Percentiles rank a stretch among this genome's conserved stretches.
Evolutionary conservation across 2,888 invertebrate genomes (phyloP).

Genomic region (Lordiphosa fenestrarum): DNA sequence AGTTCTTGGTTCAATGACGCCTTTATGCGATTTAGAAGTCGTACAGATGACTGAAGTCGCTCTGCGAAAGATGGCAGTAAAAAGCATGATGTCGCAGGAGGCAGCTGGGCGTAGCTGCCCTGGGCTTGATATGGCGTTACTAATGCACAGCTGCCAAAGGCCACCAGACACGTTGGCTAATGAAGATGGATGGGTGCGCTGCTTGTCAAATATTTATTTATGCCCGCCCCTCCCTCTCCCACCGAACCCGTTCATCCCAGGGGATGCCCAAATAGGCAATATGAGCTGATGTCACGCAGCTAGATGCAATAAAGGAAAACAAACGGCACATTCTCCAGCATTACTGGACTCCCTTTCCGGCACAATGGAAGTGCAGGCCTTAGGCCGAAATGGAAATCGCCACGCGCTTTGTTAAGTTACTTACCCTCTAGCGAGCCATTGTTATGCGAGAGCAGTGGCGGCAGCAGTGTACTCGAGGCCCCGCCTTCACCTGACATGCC

Average conservation of each 20-base stretch:
- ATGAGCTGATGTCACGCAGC: neutral
- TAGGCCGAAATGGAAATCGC: neutral
- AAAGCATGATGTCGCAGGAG: conserved; percentile 14
- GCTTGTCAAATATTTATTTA: conserved; percentile 49
- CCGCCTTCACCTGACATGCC: conserved; percentile 44
- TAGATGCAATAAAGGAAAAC: conserved; percentile 2
- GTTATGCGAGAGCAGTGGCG: conserved; percentile 75
- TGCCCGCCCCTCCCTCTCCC: conserved; percentile 14
- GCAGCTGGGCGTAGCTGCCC: conserved; percentile 1
- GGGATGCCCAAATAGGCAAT: neutral
- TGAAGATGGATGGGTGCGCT: conserved; percentile 61
- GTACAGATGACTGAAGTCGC: conserved; percentile 48
- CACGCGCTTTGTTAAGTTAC: conserved; percentile 16
- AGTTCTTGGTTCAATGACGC: conserved; percentile 46
- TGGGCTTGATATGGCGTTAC: conserved; percentile 13
- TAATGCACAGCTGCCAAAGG: conserved; percentile 36
- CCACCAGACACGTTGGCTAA: conserved; percentile 39
- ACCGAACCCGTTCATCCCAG: neutral
- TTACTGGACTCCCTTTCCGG: neutral
- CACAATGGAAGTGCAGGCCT: conserved; percentile 6
- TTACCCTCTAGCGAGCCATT: conserved; percentile 78
- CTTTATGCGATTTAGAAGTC: conserved; percentile 50
- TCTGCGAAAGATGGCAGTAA: conserved; percentile 50
- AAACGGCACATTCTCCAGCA: neutral
- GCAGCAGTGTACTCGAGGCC: conserved; percentile 68